Evolutionary conservation across 2,113 vertebrate genomes (phyloP).

Genomic region (Silurus asotus): DNA sequence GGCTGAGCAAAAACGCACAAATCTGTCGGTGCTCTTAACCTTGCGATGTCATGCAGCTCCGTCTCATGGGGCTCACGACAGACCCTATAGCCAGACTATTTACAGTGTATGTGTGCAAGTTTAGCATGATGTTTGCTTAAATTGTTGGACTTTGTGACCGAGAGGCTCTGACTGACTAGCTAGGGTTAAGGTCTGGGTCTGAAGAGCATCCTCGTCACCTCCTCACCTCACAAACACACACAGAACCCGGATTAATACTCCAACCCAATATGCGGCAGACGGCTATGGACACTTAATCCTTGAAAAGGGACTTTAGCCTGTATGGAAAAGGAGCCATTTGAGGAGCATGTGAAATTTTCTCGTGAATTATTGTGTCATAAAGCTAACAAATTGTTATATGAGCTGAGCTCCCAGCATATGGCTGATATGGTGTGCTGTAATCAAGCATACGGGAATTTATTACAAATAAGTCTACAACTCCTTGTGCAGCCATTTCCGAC

Average conservation of each 20-base stretch:
- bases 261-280: neutral
- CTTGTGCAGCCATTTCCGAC: neutral
- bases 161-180: conserved; percentile 53
- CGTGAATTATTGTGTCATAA: conserved; percentile 25
- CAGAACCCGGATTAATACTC: conserved; percentile 12
- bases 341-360: neutral
- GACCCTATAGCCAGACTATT: conserved; percentile 29
- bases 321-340: conserved; percentile 25
- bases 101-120: neutral
- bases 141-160: conserved; percentile 57
- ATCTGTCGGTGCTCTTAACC: neutral
- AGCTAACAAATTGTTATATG: conserved; percentile 9
- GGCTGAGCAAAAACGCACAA: neutral
- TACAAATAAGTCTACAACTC: neutral
- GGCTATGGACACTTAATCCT: conserved; percentile 9
- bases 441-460: conserved; percentile 25
- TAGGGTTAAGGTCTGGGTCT: neutral
- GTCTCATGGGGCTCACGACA: conserved; percentile 49
- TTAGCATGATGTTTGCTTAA: conserved; percentile 53
- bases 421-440: conserved; percentile 13
- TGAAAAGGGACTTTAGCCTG: neutral
- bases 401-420: neutral
- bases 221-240: neutral
- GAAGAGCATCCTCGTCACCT: neutral
- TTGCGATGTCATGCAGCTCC: conserved; percentile 3